These are phyloP conservation scores for Stegana nigrithorax DNA, from an alignment of 2,888 invertebrate genomes.

Conservation along the genomic window DNA sequence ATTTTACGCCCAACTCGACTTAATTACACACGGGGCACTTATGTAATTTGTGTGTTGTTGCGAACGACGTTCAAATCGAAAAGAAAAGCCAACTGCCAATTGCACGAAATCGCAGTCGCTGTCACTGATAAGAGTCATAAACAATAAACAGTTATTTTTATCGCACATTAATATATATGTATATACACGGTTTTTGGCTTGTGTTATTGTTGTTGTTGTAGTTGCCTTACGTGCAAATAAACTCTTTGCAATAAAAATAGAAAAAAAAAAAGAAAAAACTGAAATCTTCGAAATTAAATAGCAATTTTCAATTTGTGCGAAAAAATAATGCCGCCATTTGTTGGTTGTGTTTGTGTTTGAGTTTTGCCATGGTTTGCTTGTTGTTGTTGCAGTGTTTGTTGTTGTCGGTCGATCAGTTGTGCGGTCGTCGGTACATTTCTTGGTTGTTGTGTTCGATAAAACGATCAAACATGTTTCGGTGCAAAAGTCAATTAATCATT, in stretches of 20 bases:
- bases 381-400: background rate
- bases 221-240: constrained; percentile 2
- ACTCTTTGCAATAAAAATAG: background rate
- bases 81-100: no score
- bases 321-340: constrained; percentile 2
- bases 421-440: background rate
- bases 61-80: no score
- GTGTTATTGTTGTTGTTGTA: constrained; percentile 21
- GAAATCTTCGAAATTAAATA: constrained; percentile 46
- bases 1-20: no score
- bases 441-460: constrained; percentile 30
- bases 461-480: constrained; percentile 53
- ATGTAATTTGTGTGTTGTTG: no score
- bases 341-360: background rate
- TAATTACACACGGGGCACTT: no score
- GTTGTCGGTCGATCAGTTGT: background rate
- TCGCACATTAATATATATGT: no score
- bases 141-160: no score
- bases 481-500: constrained; percentile 59
- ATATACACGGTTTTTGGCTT: constrained; percentile 4
- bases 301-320: constrained; percentile 46
- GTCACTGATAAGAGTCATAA: background rate
- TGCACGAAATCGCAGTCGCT: no score
- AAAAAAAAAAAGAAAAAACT: constrained; percentile 36
- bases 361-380: background rate